phyloP scores from a whole-genome alignment of 2,888 invertebrate species.

The Agrochola lota region DNA sequence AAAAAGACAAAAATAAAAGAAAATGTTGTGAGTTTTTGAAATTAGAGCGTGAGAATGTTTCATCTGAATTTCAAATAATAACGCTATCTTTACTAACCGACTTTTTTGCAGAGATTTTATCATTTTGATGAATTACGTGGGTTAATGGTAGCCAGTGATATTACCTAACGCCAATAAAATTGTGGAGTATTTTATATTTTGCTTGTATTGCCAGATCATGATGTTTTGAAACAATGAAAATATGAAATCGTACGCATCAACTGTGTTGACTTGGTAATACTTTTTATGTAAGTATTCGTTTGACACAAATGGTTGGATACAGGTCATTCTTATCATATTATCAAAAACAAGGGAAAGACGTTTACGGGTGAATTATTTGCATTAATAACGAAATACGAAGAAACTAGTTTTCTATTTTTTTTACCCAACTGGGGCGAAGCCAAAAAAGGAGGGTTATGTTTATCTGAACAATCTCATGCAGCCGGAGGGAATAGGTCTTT shows the following conservation, averaged over 20 bases:
- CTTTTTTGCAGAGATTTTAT: neutral
- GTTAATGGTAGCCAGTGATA: neutral
- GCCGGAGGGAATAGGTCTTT: no score
- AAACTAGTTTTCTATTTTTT: no score
- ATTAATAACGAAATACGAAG: no score
- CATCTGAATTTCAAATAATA: no score
- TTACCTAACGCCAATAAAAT: neutral
- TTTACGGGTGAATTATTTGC: conserved; percentile 11
- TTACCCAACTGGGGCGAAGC: no score
- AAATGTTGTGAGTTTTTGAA: neutral
- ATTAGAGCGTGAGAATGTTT: neutral
- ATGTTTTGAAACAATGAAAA: conserved; percentile 24
- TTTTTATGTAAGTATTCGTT: conserved; percentile 12
- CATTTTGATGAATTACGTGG: neutral
- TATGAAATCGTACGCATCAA: neutral
- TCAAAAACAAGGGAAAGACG: conserved; percentile 32
- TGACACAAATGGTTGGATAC: conserved; percentile 16
- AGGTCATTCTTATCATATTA: conserved; percentile 22
- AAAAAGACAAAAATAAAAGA: neutral
- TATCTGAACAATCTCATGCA: no score
- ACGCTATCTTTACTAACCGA: no score
- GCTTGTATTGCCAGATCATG: neutral
- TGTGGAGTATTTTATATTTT: neutral
- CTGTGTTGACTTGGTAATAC: conserved; percentile 9
- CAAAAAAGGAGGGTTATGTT: no score